A percentile compares a stretch with the other conserved stretches of the same genome.
Evolutionary conservation across 2,113 vertebrate species (phyloP).

Genomic region (Danio rerio): DNA sequence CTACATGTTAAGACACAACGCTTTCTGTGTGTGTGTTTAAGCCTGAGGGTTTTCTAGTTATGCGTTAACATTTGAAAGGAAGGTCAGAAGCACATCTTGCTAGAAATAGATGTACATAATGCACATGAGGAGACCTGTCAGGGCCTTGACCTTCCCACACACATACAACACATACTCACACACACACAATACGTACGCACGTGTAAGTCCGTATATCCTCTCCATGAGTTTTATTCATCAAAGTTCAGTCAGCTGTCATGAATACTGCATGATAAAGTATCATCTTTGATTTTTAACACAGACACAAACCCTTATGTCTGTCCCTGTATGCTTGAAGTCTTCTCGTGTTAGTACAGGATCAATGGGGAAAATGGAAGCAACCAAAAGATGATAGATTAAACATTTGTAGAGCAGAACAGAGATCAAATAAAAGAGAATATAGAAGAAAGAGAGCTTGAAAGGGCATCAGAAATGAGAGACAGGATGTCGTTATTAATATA

Average conservation of each 20-base stretch:
- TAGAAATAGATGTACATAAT: constrained; percentile 30
- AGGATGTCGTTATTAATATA: not conserved
- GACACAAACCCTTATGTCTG: not conserved
- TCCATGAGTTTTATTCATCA: constrained; percentile 31
- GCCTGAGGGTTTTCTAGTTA: constrained; percentile 38
- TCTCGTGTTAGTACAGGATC: constrained; percentile 21
- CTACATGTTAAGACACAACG: not conserved
- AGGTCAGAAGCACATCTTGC: constrained; percentile 56
- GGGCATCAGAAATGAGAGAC: not conserved
- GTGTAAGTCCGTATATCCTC: constrained; percentile 31
- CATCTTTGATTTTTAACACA: not conserved
- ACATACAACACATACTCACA: constrained; percentile 7
- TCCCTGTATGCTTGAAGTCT: constrained; percentile 11
- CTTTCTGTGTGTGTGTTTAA: not conserved
- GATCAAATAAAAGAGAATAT: constrained; percentile 29
- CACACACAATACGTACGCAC: constrained; percentile 10
- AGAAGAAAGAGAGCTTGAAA: not conserved
- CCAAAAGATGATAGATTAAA: constrained; percentile 21
- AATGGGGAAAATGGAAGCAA: constrained; percentile 28
- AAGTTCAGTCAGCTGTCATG: constrained; percentile 48
- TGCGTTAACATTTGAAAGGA: constrained; percentile 62
- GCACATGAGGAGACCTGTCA: constrained; percentile 44
- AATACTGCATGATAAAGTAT: constrained; percentile 27
- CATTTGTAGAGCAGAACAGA: constrained; percentile 7
- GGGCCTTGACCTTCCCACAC: constrained; percentile 31